These are phyloP conservation scores for Mastigias papua DNA, from an alignment of 30 jellyfish, hydroid and myxozoan genomes.

Conservation along the genomic window DNA sequence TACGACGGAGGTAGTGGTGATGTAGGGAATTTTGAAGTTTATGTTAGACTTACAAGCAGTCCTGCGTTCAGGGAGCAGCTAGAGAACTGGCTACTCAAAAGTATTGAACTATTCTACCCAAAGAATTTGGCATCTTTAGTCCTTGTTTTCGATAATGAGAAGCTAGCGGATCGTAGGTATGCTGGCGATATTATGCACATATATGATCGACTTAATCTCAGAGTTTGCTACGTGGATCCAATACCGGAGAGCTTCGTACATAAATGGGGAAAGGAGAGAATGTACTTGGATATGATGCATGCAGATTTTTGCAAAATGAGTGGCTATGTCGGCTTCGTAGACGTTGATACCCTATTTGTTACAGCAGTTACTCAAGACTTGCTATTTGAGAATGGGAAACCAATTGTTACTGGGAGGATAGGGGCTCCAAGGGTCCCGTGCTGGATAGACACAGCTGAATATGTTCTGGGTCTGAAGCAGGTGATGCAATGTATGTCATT, in stretches of 20 bases:
- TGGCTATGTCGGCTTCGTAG: slow-evolving; percentile 51
- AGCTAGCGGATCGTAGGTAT: neutral
- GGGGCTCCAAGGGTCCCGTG: slow-evolving; percentile 31
- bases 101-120: slow-evolving; percentile 18
- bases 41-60: slow-evolving; percentile 12
- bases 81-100: slow-evolving; percentile 28
- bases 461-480: slow-evolving; percentile 32
- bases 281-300: too few species aligned
- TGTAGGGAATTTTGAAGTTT: slow-evolving; percentile 12
- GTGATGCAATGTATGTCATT: slow-evolving; percentile 69
- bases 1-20: too few species aligned
- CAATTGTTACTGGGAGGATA: slow-evolving; percentile 29
- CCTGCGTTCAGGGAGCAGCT: slow-evolving; percentile 16
- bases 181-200: neutral
- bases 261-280: too few species aligned
- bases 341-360: slow-evolving; percentile 41
- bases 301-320: slow-evolving; percentile 17
- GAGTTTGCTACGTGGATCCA: slow-evolving; percentile 20
- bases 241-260: slow-evolving; percentile 18
- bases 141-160: slow-evolving; percentile 25
- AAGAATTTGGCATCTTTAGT: slow-evolving; percentile 6
- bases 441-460: slow-evolving; percentile 50
- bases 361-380: slow-evolving; percentile 40
- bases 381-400: slow-evolving; percentile 54
- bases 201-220: neutral